Conservation (phyloP, 2,113 vertebrate genomes). For the Lepus europaeus region DNA sequence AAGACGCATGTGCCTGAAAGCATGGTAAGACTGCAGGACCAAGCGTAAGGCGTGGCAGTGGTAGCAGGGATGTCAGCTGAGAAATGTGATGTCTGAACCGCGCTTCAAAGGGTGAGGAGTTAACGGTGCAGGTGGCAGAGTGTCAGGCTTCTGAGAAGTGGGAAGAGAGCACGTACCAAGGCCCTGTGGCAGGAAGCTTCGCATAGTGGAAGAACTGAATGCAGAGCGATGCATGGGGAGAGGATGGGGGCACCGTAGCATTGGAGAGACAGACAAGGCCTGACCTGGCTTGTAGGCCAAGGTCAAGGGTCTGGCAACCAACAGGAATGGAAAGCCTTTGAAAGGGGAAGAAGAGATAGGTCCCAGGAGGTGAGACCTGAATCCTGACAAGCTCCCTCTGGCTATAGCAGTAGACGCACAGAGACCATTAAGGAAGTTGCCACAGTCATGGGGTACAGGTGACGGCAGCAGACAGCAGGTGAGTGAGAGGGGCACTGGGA, state of each 20-base stretch:
- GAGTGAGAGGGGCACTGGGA: accelerated
- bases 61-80: not conserved
- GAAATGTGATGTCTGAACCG: not conserved
- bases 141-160: not conserved
- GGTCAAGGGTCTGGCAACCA: not conserved
- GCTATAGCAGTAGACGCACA: accelerated
- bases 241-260: not conserved
- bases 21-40: not conserved
- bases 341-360: not conserved
- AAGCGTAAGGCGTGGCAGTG: not conserved
- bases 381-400: not conserved
- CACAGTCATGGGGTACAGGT: too few species aligned
- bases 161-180: not conserved
- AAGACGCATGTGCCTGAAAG: not conserved
- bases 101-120: not conserved
- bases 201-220: not conserved
- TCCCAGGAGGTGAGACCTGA: not conserved
- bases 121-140: not conserved
- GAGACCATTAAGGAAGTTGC: not conserved
- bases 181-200: not conserved
- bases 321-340: not conserved
- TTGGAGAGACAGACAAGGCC: not conserved
- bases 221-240: not conserved
- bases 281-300: not conserved
- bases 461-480: not conserved